A percentile compares a stretch with the other conserved stretches of the same genome.
Evolutionary conservation across 2,888 invertebrate genomes (phyloP).

Genomic region (Stratiomys singularior): DNA sequence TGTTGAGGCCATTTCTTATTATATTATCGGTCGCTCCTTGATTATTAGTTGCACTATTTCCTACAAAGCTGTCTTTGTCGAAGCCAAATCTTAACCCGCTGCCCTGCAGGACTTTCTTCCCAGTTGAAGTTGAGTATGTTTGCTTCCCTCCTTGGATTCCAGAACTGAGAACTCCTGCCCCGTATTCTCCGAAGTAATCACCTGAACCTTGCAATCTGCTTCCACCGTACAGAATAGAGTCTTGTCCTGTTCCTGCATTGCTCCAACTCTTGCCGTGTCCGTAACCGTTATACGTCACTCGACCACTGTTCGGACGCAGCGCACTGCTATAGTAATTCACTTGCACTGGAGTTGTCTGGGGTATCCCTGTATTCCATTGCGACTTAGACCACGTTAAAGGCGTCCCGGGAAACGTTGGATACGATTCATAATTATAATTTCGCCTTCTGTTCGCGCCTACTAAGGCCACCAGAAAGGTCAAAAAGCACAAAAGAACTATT

Average conservation of each 20-base stretch:
- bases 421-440: background rate
- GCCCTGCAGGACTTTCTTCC: background rate
- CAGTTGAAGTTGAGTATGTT: too few relatives aligned
- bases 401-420: background rate
- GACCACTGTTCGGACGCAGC: background rate
- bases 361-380: background rate
- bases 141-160: too few relatives aligned
- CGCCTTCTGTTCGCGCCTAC: constrained; percentile 7
- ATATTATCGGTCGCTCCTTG: background rate
- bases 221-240: constrained; percentile 1
- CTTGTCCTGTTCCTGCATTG: constrained; percentile 4
- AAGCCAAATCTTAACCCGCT: background rate
- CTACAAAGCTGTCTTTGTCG: background rate
- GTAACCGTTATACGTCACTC: background rate
- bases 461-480: constrained; percentile 19
- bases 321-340: background rate
- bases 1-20: background rate
- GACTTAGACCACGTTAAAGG: background rate
- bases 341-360: background rate
- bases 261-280: constrained; percentile 20
- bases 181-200: constrained; percentile 5
- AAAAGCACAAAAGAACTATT: constrained; percentile 22
- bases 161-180: background rate
- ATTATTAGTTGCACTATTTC: background rate
- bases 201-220: background rate